Evolutionary conservation across 92 coral and sea anemone genomes (phyloP).

Genomic region (Epizoanthus rinbou): DNA sequence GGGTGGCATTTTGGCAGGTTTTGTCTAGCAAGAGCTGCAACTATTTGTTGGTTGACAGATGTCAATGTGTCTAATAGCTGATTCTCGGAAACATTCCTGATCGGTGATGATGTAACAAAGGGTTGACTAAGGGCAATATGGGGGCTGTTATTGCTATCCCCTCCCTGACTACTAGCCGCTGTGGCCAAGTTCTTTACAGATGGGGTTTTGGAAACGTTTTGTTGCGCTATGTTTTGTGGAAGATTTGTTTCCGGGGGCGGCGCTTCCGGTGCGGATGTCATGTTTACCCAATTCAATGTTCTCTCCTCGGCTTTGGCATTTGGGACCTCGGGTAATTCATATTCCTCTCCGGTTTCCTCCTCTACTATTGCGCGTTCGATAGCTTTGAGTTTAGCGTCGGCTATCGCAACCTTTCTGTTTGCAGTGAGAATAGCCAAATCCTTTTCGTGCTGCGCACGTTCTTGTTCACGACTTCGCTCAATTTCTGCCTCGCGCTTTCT

Average conservation of each 20-base stretch:
- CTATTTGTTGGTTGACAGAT: conserved; percentile 49
- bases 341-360: conserved; percentile 12
- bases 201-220: conserved; percentile 14
- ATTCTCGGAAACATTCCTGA: conserved; percentile 11
- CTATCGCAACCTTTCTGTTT: conserved; percentile 52
- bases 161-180: conserved; percentile 15
- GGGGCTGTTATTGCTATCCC: conserved; percentile 1
- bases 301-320: conserved; percentile 43
- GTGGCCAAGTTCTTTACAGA: conserved; percentile 10
- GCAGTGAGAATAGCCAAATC: conserved; percentile 57
- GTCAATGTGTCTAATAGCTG: conserved; percentile 30
- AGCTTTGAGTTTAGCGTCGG: conserved; percentile 61
- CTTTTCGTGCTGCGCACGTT: conserved; percentile 50
- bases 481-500: conserved; percentile 51
- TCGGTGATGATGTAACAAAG: conserved; percentile 2
- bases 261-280: conserved; percentile 19
- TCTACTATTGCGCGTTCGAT: conserved; percentile 50
- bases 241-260: conserved; percentile 18
- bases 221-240: conserved; percentile 5
- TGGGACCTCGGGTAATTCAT: conserved; percentile 25
- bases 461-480: conserved; percentile 38
- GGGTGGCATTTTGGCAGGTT: conserved; percentile 52
- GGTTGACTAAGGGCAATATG: conserved; percentile 20
- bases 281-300: conserved; percentile 41
- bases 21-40: conserved; percentile 32